Evolutionary conservation across 2,113 vertebrate genomes (phyloP), one percentile per base, ranked within the genome.

Genomic region (Sisor rabdophorus): DNA sequence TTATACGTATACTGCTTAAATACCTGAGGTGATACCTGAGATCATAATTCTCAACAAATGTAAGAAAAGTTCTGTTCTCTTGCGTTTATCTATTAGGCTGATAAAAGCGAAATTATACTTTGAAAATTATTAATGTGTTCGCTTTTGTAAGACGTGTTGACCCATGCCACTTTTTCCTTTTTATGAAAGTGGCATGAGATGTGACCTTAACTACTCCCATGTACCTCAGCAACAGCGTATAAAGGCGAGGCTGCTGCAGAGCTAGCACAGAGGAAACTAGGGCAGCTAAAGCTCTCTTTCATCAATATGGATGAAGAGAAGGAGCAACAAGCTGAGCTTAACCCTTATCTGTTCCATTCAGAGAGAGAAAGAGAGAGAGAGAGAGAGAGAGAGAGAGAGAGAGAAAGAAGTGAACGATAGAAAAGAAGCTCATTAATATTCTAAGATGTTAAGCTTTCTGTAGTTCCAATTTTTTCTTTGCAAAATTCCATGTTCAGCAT

Each of bases 231-330:
- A 58, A 60, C 47, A 72, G 69, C 76, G 63, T 59, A 77, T 28
- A 26, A 44, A 70, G 64, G 24, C 58, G 75, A 77, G 67, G 53
- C 75, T 77, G 65, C 52, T 52, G 75, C 65, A 77, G 75, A 60
- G 36, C 40, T n/a, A 47, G 76, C 40, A 22, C 68, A 61, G 58
- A 54, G n/a, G 32, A 72, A 78, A 78, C 69, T 78, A 78, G 76
- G 76, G 50, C 76, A 78, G 58, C 76, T 55, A 58, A 70, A 32
- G 59, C 59, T 52, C 52, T 12, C 7, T 71, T 78, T 72, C 76
- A 78, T 78, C 76, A 78, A 78, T 78, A 78, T 78, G 76, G 59
- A 78, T 78, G 76, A 78, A 78, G 59, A 72, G 69, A 55, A 64
- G 76, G 71, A 78, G 76, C 76, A 78, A 72, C 76, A 78, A 78